These are phyloP conservation scores for Mechanitis mazaeus DNA, from an alignment of 2,888 invertebrate species.

Conservation along the genomic window DNA sequence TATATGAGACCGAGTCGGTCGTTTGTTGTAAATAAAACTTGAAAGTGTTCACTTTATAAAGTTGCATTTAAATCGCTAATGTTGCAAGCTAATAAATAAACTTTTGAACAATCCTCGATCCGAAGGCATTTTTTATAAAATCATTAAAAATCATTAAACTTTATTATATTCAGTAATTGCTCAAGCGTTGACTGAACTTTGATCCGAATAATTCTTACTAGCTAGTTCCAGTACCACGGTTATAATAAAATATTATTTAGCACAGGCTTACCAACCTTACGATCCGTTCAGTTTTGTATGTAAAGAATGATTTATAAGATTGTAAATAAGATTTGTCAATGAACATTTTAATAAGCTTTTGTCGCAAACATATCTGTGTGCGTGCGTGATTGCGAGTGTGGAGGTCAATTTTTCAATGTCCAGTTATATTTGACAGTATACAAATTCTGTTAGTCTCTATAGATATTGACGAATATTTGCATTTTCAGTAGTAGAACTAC, in stretches of 20 bases:
- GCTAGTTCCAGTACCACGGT: constrained; percentile 20
- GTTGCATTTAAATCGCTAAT: constrained; percentile 73
- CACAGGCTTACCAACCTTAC: constrained; percentile 22
- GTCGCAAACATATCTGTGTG: constrained; percentile 73
- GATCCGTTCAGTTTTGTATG: constrained; percentile 51
- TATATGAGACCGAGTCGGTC: constrained; percentile 46
- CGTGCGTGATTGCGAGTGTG: constrained; percentile 52
- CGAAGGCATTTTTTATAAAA: constrained; percentile 23
- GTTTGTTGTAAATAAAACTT: constrained; percentile 64
- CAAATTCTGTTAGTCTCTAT: constrained; percentile 32
- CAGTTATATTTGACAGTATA: constrained; percentile 19
- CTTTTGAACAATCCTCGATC: constrained; percentile 33
- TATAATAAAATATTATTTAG: constrained; percentile 20
- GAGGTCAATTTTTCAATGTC: constrained; percentile 39
- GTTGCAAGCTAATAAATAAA: constrained; percentile 59
- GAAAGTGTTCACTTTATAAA: constrained; percentile 72
- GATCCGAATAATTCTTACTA: constrained; percentile 31
- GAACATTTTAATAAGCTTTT: constrained; percentile 62
- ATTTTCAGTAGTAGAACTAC: constrained; percentile 40
- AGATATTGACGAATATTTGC: constrained; percentile 37
- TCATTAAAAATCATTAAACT: constrained; percentile 16
- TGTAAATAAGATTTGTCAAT: constrained; percentile 52
- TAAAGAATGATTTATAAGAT: constrained; percentile 44
- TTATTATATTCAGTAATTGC: constrained; percentile 53
- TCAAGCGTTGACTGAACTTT: constrained; percentile 64